Percentiles rank a stretch among this genome's conserved stretches.
Conservation (phyloP, 2,113 vertebrate species). For the Prolemur simus region DNA sequence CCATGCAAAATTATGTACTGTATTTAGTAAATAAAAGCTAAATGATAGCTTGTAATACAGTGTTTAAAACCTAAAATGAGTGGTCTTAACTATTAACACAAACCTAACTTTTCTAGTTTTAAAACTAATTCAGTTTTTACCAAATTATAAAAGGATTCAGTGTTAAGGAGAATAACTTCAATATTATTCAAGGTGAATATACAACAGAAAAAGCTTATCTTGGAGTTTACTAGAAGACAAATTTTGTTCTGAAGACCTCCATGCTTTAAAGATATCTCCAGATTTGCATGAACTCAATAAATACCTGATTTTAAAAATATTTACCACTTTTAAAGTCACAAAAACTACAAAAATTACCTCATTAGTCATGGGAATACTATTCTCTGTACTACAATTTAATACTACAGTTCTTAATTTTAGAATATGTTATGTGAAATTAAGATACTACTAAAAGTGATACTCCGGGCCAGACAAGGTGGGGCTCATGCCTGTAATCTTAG, state of each 20-base stretch:
- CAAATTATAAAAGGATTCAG: background rate
- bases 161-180: background rate
- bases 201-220: background rate
- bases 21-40: background rate
- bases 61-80: background rate
- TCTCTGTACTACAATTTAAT: background rate
- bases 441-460: background rate
- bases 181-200: constrained; percentile 27
- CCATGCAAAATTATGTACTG: background rate
- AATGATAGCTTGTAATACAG: background rate
- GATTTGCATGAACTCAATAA: background rate
- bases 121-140: constrained; percentile 30
- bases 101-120: background rate
- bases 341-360: constrained; percentile 31
- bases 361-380: background rate
- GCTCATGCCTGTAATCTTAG: too few species aligned
- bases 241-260: constrained; percentile 25
- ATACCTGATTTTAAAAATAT: background rate
- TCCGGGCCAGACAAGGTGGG: background rate
- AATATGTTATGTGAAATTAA: background rate
- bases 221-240: background rate
- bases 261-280: constrained; percentile 12
- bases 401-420: background rate
- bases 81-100: background rate
- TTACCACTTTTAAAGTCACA: constrained; percentile 1